Conservation (phyloP, 2,113 vertebrate genomes). For the Sakesphorus luctuosus region DNA sequence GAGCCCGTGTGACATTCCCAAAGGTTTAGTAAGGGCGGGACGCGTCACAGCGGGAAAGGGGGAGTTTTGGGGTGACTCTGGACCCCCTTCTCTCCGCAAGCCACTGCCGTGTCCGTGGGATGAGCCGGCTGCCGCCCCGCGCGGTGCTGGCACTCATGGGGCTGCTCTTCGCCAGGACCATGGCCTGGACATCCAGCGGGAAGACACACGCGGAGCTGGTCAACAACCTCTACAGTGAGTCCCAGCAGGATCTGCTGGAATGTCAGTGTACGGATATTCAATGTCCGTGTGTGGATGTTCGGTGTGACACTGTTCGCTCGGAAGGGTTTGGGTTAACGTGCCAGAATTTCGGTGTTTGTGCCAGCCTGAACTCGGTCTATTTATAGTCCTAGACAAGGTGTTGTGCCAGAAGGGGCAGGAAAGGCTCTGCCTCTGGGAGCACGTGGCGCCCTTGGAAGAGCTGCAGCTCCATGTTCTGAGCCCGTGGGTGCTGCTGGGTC, state of each 20-base stretch:
- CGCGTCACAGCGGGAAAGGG: not conserved
- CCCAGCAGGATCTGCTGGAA: not conserved
- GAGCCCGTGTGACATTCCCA: accelerated
- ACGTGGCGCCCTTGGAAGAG: not conserved
- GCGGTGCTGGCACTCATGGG: slow-evolving; percentile 82
- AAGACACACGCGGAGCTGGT: slow-evolving; percentile 86
- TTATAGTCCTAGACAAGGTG: not conserved
- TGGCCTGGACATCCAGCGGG: slow-evolving; percentile 90
- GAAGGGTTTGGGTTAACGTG: accelerated
- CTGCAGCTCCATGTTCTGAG: not conserved
- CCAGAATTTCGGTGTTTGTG: not conserved
- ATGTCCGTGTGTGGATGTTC: accelerated
- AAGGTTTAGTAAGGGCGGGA: accelerated
- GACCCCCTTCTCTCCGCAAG: not conserved
- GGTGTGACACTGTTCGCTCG: accelerated
- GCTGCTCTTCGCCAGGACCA: slow-evolving; percentile 84
- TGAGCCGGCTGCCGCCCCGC: slow-evolving; percentile 71
- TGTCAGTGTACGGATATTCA: accelerated
- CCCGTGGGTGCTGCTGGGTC: too few species aligned
- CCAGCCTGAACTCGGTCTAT: not conserved
- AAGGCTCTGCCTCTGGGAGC: not conserved
- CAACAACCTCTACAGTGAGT: slow-evolving; percentile 85
- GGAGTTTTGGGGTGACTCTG: not conserved
- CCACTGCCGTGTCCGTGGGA: slow-evolving; percentile 64
- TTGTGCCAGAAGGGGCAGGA: not conserved